Base-by-base conservation (phyloP, 2,113 vertebrate genomes). In the Otocyon megalotis region DNA sequence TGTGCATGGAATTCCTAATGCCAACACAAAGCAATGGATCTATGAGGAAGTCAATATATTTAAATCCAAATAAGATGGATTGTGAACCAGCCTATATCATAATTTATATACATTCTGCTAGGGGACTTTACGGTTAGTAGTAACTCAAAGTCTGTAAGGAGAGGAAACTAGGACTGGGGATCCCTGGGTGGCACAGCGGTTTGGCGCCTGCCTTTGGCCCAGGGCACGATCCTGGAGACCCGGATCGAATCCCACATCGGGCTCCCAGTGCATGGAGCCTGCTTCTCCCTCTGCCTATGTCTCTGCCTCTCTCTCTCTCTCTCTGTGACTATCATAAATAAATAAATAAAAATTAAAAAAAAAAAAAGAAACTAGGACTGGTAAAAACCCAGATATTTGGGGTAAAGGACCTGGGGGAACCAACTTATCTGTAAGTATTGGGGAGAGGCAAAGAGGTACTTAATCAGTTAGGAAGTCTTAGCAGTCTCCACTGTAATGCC, bases 31-130 rank as follows among this genome's bases (percentile, higher is more conserved):
- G 82, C 65, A 94, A 10, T 90, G 15, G 24, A 85, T 37, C 48
- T 85, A 24, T 83, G 87, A 58, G 26, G 37, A 87, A 82, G 28
- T 10, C 26, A 35, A 63, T 79, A 93, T 24, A 43, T 60, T 90
- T 43, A 77, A 96, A 96, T 56, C 13, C 63, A 69, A 90, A 35
- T 76, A 54, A 96, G n/a, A 88, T 67, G 16, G 32, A 88, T 89
- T 76, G 43, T 56, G 65, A 89, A 62, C 19, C 89, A 82, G 53
- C 19, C 53, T 58, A 86, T 74, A 67, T 86, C 16, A 50, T 63
- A 86, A 77, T 86, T 83, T 88, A 50, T 26, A 91, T 37, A 84
- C 65, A 24, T 30, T 62, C 71, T 28, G 9, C 50, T 67, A 62
- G 71, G 58, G 77, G 50, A 4, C 9, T 43, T 83, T 67, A 62